Conservation (phyloP, 2,797 vertebrate species). For the Tokudaia tokunoshimensis region DNA sequence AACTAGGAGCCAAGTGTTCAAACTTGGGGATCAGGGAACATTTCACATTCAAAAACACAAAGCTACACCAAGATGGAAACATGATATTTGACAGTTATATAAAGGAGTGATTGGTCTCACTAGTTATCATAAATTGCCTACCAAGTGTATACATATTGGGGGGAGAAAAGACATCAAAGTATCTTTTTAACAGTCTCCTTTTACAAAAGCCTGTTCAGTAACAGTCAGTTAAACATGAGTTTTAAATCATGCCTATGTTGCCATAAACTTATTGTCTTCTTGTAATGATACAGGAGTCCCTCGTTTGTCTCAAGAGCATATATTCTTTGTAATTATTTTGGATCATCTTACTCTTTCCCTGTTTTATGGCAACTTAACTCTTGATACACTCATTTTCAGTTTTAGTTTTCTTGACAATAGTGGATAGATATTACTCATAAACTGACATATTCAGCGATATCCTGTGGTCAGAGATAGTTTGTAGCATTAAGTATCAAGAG, state of each 20-base stretch:
- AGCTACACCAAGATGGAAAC: background rate
- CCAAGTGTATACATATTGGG: background rate
- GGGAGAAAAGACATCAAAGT: background rate
- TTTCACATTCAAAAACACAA: background rate
- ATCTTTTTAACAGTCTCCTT: background rate
- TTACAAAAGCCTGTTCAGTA: background rate
- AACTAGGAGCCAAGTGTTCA: background rate
- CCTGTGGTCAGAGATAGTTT: background rate
- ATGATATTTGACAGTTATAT: background rate
- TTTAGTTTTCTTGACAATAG: slow-evolving; percentile 49
- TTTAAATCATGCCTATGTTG: background rate
- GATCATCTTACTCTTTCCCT: slow-evolving; percentile 34
- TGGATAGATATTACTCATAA: background rate
- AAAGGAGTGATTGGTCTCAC: background rate
- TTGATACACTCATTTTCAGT: background rate
- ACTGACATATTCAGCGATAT: slow-evolving; percentile 10
- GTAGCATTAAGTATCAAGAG: background rate
- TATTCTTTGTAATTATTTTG: slow-evolving; percentile 63
- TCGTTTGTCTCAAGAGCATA: background rate
- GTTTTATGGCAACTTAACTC: background rate
- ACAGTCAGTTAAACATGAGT: background rate
- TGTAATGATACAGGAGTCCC: background rate
- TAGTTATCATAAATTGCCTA: background rate
- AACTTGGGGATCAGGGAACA: background rate
- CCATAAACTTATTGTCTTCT: background rate